Evolutionary conservation across 2,888 invertebrate genomes (phyloP), one percentile per base, ranked within the genome.

Genomic region (Strigamia maritima): DNA sequence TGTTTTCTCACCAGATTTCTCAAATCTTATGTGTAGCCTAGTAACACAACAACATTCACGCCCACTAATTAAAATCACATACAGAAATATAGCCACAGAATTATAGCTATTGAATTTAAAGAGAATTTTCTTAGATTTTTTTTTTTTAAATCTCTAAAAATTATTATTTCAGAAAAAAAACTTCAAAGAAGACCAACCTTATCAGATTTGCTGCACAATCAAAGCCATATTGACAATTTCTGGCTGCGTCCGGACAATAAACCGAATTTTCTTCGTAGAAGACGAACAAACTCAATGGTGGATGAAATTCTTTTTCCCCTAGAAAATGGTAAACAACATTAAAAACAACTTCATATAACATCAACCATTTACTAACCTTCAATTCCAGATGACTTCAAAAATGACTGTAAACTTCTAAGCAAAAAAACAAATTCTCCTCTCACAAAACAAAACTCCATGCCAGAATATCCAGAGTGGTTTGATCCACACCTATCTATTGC

Each of bases 251-350:
- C 26, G 14, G n/a, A 26, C 28, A 28, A 70, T 4, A 70, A 70
- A 26, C 16, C 70, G 14, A 26, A 12, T 16, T 70, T 70, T 3
- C 28, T 70, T 14, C 24, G 28, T 14, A 24, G 70, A 70, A 26
- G 70, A 26, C 24, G 70, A 28, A 54, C 54, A n/a, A 70, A 70
- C n/a, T 70, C 70, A 70, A 70, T 70, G 70, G 70, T 70, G n/a
- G 70, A 70, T 7, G 70, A 70, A 28, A 70, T 70, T 28, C 70
- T 70, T 12, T 26, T 2, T 28, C 70, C 26, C 16, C 26, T 70
- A 28, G 70, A 70, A 70, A 28, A 28, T 7, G 12, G 70, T 70
- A 70, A 70, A 28, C 19, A 6, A 28, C 4, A 26, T 19, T n/a
- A 28, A 26, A 26, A 70, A 70, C 14, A 6, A 19, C 3, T 2